These are phyloP conservation scores for Hyalella azteca DNA, from an alignment of 2,888 invertebrate genomes.

Conservation along the genomic window DNA sequence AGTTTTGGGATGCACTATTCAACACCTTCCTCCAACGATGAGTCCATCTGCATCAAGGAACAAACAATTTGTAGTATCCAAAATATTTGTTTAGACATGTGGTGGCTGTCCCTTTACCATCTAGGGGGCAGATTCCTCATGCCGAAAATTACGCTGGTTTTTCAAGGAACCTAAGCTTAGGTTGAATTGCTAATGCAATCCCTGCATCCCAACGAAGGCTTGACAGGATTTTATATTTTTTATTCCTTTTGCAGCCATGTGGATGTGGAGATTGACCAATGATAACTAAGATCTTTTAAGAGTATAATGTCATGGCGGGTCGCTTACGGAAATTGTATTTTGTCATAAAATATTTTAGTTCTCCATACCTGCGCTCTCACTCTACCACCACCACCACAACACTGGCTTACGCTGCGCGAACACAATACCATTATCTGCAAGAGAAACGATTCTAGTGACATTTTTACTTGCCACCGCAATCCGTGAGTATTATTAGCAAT, in stretches of 20 bases:
- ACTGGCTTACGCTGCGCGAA: not conserved
- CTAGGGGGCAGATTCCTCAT: constrained; percentile 21
- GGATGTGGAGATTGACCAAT: not conserved
- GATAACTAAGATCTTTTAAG: not conserved
- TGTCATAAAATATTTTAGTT: not conserved
- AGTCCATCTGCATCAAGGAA: constrained; percentile 2
- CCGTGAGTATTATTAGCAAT: constrained; percentile 2
- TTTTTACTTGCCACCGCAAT: not conserved
- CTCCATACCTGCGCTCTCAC: not conserved
- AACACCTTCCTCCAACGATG: constrained; percentile 9
- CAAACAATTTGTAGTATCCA: no score
- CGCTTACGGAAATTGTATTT: constrained; percentile 7
- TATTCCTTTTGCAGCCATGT: not conserved
- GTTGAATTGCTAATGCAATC: not conserved
- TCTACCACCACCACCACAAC: not conserved
- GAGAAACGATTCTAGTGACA: not conserved
- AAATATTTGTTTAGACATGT: not conserved
- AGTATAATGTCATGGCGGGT: not conserved
- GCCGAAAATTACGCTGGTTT: not conserved
- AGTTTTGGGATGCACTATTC: not conserved
- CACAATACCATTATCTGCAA: not conserved
- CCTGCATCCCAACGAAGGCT: not conserved
- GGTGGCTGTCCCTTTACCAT: not conserved
- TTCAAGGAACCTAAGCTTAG: not conserved
- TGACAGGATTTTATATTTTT: not conserved